Percentiles rank a stretch among this genome's conserved stretches.
Evolutionary conservation across 64 coral and sea anemone species (phyloP).

Genomic region (Porites lutea): DNA sequence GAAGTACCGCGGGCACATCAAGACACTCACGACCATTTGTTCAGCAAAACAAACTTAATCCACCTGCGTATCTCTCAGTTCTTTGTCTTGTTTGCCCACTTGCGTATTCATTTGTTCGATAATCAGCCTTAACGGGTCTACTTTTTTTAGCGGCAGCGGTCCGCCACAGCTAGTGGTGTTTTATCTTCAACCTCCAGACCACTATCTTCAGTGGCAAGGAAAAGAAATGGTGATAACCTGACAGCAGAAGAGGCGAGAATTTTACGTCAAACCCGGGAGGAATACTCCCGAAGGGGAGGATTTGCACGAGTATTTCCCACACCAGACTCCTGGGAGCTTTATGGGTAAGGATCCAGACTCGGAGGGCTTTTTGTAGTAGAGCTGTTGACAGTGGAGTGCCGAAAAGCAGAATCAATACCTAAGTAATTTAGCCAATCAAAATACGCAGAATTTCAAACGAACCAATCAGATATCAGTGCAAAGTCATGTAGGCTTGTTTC

Average conservation of each 20-base stretch:
- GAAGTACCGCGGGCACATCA: too few relatives aligned
- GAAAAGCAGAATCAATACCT: too few relatives aligned
- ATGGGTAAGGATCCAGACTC: constrained; percentile 63
- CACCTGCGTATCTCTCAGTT: too few relatives aligned
- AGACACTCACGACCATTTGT: too few relatives aligned
- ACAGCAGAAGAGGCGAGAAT: constrained; percentile 84
- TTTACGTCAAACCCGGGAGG: constrained; percentile 82
- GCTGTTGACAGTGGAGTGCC: too few relatives aligned
- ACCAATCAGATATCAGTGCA: too few relatives aligned
- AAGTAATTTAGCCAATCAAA: too few relatives aligned
- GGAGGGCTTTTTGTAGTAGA: background rate
- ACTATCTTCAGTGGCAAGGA: constrained; percentile 3
- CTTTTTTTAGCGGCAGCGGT: constrained; percentile 76
- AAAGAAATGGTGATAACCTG: constrained; percentile 60
- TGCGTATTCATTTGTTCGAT: too few relatives aligned
- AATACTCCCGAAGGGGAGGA: constrained; percentile 81
- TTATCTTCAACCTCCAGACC: constrained; percentile 28
- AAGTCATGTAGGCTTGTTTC: too few relatives aligned
- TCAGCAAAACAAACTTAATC: too few relatives aligned
- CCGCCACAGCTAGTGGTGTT: constrained; percentile 76
- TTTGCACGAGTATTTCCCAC: constrained; percentile 96
- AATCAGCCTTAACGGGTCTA: background rate
- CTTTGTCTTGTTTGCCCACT: too few relatives aligned
- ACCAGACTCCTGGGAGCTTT: constrained; percentile 90
- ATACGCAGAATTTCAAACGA: too few relatives aligned